phyloP scores from a whole-genome alignment of 2,888 invertebrate species.

The Agonopterix arenella region DNA sequence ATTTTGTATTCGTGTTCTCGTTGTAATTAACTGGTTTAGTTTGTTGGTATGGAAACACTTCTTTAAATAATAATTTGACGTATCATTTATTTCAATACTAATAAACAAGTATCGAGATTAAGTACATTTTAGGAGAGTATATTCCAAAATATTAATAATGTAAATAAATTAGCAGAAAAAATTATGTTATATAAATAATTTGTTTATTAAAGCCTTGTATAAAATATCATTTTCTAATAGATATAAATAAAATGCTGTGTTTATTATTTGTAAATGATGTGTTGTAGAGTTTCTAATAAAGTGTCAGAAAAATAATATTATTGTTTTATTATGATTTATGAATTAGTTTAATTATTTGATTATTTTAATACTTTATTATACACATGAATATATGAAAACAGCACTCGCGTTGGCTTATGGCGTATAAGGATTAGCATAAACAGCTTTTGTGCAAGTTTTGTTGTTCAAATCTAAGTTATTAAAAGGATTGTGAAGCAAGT shows the following conservation, averaged over 20 bases:
- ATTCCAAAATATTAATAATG: slow-evolving; percentile 5
- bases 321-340: neutral
- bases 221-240: slow-evolving; percentile 11
- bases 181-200: neutral
- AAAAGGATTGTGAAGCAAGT: too few relatives aligned
- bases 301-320: neutral
- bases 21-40: too few relatives aligned
- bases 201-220: neutral
- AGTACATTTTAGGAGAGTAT: neutral
- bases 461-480: too few relatives aligned
- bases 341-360: too few relatives aligned
- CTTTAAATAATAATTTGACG: too few relatives aligned
- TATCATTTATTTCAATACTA: neutral
- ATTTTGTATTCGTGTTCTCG: too few relatives aligned
- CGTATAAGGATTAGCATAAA: too few relatives aligned
- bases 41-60: too few relatives aligned
- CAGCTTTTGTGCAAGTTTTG: too few relatives aligned
- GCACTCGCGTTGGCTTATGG: too few relatives aligned
- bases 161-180: slow-evolving; percentile 8
- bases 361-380: too few relatives aligned
- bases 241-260: neutral
- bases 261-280: slow-evolving; percentile 36
- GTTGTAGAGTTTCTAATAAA: slow-evolving; percentile 59
- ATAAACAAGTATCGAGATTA: neutral
- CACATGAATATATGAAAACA: too few relatives aligned